Conservation (phyloP, 2,113 vertebrate species). For the Myxocyprinus asiaticus region DNA sequence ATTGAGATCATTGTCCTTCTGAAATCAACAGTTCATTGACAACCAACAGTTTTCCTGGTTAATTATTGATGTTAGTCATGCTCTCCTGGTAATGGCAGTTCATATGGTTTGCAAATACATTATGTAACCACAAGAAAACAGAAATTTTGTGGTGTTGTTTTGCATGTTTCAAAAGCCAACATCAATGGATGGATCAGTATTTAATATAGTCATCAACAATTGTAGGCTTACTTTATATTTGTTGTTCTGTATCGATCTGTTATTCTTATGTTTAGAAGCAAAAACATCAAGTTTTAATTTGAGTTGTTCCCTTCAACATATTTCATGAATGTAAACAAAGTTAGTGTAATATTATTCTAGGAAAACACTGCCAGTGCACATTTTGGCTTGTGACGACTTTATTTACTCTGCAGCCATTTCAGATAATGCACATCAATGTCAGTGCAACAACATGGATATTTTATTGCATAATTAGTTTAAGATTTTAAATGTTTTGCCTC, state of each 20-base stretch:
- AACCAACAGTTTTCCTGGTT: neutral
- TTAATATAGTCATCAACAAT: neutral
- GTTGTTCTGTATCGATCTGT: neutral
- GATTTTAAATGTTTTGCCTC: neutral
- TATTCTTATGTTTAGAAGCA: neutral
- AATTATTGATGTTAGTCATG: slow-evolving; percentile 5
- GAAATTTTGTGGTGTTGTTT: neutral
- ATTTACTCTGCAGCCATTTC: slow-evolving; percentile 40
- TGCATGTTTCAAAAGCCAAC: neutral
- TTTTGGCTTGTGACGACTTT: slow-evolving; percentile 48
- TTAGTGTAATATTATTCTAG: slow-evolving; percentile 57
- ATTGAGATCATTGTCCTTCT: slow-evolving; percentile 16
- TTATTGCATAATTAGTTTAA: neutral
- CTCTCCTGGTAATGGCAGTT: slow-evolving; percentile 4
- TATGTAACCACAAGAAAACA: neutral
- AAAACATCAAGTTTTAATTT: no score
- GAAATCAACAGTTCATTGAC: neutral
- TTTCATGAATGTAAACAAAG: slow-evolving; percentile 31
- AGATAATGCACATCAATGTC: slow-evolving; percentile 19
- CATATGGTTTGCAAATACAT: neutral
- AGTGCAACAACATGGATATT: neutral
- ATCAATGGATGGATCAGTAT: neutral
- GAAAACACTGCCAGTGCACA: slow-evolving; percentile 47
- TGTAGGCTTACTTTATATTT: neutral
- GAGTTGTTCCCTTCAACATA: neutral